phyloP scores from a whole-genome alignment of 2,797 vertebrate species.

The Peromyscus nudipes region DNA sequence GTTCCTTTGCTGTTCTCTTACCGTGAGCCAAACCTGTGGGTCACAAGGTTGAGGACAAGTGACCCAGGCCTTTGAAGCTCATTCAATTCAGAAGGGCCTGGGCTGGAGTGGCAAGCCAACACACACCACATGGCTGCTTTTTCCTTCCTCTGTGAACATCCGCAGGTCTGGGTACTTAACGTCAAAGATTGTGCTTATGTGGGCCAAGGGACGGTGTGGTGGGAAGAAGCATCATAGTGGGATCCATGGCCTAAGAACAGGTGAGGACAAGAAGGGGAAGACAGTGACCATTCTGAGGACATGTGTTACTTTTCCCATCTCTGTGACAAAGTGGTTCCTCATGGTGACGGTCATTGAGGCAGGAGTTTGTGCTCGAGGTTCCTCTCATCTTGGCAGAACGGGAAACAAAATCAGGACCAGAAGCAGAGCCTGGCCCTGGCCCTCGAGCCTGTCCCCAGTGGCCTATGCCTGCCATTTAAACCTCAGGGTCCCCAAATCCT shows the following conservation, averaged over 20 bases:
- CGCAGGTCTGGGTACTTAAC: background rate
- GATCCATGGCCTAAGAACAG: background rate
- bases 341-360: background rate
- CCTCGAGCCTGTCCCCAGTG: background rate
- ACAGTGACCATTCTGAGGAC: too few relatives aligned
- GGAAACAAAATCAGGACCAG: background rate
- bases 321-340: background rate
- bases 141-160: fast-evolving
- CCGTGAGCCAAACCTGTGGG: background rate
- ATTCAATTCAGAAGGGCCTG: background rate
- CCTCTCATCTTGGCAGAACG: background rate
- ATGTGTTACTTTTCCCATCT: background rate
- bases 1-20: background rate
- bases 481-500: background rate
- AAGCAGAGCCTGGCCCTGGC: background rate
- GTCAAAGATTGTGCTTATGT: background rate
- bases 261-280: background rate
- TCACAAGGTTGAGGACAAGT: background rate
- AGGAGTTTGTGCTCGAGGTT: background rate
- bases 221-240: background rate
- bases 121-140: background rate
- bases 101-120: fast-evolving
- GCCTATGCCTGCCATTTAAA: background rate
- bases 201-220: background rate
- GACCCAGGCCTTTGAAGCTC: background rate